A percentile compares a stretch with the other conserved stretches of the same genome.
Evolutionary conservation across 2,797 vertebrate genomes (phyloP).

Genomic region (Florisuga fusca): DNA sequence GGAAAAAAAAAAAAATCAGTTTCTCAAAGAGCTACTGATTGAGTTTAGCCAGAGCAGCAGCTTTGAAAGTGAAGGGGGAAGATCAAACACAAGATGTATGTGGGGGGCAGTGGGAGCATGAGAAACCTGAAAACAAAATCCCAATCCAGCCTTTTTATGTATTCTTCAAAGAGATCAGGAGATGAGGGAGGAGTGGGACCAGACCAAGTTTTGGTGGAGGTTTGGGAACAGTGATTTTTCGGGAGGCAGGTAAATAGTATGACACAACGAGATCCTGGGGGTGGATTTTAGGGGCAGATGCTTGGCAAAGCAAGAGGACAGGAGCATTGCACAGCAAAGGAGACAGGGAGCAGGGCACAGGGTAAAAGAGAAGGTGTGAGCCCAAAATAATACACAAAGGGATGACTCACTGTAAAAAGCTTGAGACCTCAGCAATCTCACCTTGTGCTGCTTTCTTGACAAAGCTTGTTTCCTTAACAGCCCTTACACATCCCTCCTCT

Average conservation of each 20-base stretch:
- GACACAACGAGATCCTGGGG: not conserved
- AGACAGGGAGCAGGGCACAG: not conserved
- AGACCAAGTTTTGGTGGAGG: not conserved
- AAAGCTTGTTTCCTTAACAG: not conserved
- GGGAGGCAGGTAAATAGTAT: not conserved
- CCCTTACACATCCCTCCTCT: not conserved
- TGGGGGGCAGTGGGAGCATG: not conserved
- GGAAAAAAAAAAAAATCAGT: not conserved
- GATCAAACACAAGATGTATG: not conserved
- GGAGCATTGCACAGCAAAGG: not conserved
- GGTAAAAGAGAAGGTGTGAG: not conserved
- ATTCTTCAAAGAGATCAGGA: not conserved
- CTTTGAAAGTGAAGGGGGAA: not conserved
- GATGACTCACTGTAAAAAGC: fast-evolving
- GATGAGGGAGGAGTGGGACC: not conserved
- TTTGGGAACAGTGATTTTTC: not conserved
- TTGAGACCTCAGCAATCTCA: not conserved
- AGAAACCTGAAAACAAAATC: not conserved
- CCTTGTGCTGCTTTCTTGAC: not conserved
- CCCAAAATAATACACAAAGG: not conserved
- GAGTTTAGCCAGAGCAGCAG: not conserved
- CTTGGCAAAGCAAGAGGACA: not conserved
- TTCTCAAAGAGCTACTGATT: not conserved
- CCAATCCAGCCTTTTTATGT: not conserved
- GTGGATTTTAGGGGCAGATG: not conserved